These are phyloP conservation scores for Oophaga pumilio DNA, from an alignment of 2,113 vertebrate species.

Conservation along the genomic window DNA sequence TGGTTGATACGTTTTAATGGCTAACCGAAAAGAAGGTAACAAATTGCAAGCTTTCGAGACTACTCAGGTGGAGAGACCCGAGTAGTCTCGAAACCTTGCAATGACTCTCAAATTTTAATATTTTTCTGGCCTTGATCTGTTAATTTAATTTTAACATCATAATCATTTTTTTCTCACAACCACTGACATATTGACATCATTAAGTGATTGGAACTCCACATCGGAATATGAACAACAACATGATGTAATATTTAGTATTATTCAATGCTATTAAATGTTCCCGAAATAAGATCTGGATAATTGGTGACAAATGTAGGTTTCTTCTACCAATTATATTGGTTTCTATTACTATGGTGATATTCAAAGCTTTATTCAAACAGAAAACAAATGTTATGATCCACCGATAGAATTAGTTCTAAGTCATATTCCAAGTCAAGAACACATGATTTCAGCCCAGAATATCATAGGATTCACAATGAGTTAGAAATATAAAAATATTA, in stretches of 20 bases:
- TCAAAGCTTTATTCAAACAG: background rate
- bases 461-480: background rate
- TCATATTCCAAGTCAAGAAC: background rate
- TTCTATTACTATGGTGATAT: background rate
- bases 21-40: no score
- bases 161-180: no score
- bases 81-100: no score
- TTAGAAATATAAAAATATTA: background rate
- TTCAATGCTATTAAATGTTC: no score
- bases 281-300: background rate
- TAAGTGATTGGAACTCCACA: background rate
- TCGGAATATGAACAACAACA: background rate
- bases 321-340: background rate
- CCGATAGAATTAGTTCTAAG: background rate
- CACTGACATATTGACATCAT: background rate
- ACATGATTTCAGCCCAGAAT: background rate
- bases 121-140: no score
- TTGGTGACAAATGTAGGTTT: no score
- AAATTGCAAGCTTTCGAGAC: no score
- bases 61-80: no score
- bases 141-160: no score
- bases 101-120: no score
- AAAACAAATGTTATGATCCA: background rate
- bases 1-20: no score
- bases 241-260: background rate